Conservation (phyloP, 2,888 invertebrate genomes). For the Eulithis testata region DNA sequence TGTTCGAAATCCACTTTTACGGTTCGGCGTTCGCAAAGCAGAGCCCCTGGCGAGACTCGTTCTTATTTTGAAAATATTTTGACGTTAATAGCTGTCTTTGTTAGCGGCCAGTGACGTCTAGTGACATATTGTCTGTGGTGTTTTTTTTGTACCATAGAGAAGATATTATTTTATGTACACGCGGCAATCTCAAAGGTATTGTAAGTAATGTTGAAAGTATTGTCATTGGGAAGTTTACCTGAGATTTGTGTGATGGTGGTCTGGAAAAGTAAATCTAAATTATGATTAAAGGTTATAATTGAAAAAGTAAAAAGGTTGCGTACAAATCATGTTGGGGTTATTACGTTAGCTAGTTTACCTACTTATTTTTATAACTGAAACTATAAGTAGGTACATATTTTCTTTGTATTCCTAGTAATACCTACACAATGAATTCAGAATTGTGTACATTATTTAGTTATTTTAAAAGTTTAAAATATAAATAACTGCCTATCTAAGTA, state of each 20-base stretch:
- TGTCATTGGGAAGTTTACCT: slow-evolving; percentile 34
- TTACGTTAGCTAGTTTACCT: too few relatives aligned
- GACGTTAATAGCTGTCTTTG: slow-evolving; percentile 79
- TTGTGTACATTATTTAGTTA: not conserved
- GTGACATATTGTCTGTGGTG: slow-evolving; percentile 66
- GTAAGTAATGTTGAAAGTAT: slow-evolving; percentile 33
- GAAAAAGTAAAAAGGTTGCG: not conserved
- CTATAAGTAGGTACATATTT: too few relatives aligned
- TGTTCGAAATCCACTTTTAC: slow-evolving; percentile 43
- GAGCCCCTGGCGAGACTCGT: slow-evolving; percentile 66
- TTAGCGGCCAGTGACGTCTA: slow-evolving; percentile 49
- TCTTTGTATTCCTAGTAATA: too few relatives aligned
- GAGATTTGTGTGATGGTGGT: slow-evolving; percentile 34
- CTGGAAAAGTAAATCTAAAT: slow-evolving; percentile 9
- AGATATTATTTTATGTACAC: slow-evolving; percentile 6
- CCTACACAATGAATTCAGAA: too few relatives aligned
- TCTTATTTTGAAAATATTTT: slow-evolving; percentile 83
- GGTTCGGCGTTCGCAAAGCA: slow-evolving; percentile 66
- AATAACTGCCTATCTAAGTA: not conserved
- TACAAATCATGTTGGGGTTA: too few relatives aligned
- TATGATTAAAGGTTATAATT: not conserved
- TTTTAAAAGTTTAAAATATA: not conserved
- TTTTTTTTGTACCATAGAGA: slow-evolving; percentile 25
- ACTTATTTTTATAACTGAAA: too few relatives aligned
- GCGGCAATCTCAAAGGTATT: slow-evolving; percentile 35